Percentiles rank a stretch among this genome's conserved stretches.
Evolutionary conservation across 1,140 invertebrate species (phyloP).

Genomic region (Probaryconus sp.): DNA sequence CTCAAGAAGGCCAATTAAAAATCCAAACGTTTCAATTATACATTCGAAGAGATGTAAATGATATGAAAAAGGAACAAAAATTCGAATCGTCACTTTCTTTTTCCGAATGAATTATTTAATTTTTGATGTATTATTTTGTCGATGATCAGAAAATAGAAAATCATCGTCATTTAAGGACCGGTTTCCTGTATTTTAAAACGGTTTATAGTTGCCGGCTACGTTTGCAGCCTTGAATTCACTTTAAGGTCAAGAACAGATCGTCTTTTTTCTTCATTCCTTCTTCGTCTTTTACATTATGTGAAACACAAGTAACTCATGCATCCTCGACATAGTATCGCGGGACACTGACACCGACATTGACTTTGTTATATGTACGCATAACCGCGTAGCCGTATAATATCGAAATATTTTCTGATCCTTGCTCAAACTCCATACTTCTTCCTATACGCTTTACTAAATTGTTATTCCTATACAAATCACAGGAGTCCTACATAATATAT

Average conservation of each 20-base stretch:
- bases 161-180: conserved; percentile 43
- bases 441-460: too few relatives aligned
- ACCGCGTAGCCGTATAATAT: too few relatives aligned
- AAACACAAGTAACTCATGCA: conserved; percentile 54
- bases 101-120: too few relatives aligned
- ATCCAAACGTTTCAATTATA: too few relatives aligned
- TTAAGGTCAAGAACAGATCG: conserved; percentile 53
- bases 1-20: too few relatives aligned
- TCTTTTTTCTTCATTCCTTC: conserved; percentile 33
- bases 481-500: too few relatives aligned
- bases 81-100: too few relatives aligned
- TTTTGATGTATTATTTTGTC: conserved; percentile 26
- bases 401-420: conserved; percentile 2
- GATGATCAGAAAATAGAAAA: conserved; percentile 33
- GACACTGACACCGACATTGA: conserved; percentile 52
- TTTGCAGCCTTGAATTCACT: conserved; percentile 60
- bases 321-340: conserved; percentile 54
- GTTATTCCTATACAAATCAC: too few relatives aligned
- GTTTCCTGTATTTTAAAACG: conserved; percentile 43
- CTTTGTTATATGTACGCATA: conserved; percentile 47
- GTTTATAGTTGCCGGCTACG: conserved; percentile 37
- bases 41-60: too few relatives aligned
- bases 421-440: too few relatives aligned
- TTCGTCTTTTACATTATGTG: conserved; percentile 53
- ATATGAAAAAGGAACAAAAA: too few relatives aligned